Evolutionary conservation across 2,797 vertebrate genomes (phyloP).

Genomic region (Hippopotamyrus pictus): DNA sequence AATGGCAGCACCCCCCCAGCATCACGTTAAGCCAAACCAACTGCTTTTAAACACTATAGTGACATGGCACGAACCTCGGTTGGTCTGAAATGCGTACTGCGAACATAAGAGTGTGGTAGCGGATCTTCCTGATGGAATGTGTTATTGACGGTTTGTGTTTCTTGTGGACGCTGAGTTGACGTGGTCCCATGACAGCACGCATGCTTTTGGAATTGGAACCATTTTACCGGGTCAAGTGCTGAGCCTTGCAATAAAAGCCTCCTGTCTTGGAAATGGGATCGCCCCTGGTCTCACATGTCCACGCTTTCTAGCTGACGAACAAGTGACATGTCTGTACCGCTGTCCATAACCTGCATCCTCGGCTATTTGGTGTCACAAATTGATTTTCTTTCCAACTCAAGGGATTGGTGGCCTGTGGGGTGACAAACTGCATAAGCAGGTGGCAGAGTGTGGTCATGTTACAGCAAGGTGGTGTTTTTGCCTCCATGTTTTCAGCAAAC

Average conservation of each 20-base stretch:
- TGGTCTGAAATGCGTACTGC: neutral
- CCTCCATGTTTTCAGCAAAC: neutral
- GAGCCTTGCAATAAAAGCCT: slow-evolving; percentile 49
- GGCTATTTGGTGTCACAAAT: neutral
- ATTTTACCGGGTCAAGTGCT: slow-evolving; percentile 46
- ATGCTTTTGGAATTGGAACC: slow-evolving; percentile 50
- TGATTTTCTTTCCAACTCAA: neutral
- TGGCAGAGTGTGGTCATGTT: neutral
- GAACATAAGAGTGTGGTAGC: neutral
- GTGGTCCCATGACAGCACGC: slow-evolving; percentile 49
- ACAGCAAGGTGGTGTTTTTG: neutral
- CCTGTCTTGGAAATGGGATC: slow-evolving; percentile 47
- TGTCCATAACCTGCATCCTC: neutral
- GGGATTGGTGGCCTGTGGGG: neutral
- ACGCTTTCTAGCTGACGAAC: neutral
- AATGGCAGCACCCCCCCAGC: neutral
- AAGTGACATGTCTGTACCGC: neutral
- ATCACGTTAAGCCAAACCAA: neutral
- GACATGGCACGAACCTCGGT: neutral
- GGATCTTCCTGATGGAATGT: neutral
- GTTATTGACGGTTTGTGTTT: slow-evolving; percentile 44
- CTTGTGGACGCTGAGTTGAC: slow-evolving; percentile 56
- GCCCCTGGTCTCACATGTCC: neutral
- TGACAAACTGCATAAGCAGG: neutral
- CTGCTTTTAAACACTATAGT: neutral